phyloP scores from a whole-genome alignment of 2,797 vertebrate genomes.

The Mormyrus proboscirostris region DNA sequence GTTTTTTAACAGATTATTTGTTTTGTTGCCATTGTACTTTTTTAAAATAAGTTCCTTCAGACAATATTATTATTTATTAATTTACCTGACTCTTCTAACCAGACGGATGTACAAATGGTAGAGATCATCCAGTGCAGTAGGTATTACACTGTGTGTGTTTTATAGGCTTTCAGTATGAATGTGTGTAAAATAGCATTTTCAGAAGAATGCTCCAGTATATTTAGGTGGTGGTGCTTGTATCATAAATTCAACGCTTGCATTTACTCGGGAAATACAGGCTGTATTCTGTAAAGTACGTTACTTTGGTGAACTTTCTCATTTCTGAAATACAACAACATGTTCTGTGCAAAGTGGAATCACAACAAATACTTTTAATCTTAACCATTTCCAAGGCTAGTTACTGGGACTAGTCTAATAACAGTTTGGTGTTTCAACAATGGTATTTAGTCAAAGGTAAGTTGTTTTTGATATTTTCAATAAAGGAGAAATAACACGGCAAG shows the following conservation, averaged over 20 bases:
- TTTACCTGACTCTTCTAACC: not conserved
- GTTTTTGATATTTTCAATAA: slow-evolving; percentile 13
- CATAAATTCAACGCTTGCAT: not conserved
- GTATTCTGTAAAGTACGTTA: slow-evolving; percentile 12
- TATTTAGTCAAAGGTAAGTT: not conserved
- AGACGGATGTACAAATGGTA: not conserved
- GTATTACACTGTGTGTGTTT: slow-evolving; percentile 6
- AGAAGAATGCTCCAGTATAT: not conserved
- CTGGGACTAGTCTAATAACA: not conserved
- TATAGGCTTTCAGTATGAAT: not conserved
- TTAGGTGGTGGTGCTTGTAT: not conserved
- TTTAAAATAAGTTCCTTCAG: not conserved
- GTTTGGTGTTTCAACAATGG: not conserved
- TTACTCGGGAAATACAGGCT: not conserved
- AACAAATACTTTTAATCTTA: not conserved
- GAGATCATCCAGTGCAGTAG: not conserved
- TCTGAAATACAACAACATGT: not conserved
- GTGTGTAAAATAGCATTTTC: not conserved
- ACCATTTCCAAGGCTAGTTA: not conserved
- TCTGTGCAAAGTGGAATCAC: not conserved
- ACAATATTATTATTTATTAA: slow-evolving; percentile 7
- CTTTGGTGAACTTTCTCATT: not conserved
- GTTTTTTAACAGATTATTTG: not conserved
- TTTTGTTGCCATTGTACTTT: slow-evolving; percentile 3
- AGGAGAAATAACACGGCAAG: not conserved